Evolutionary conservation across 1,140 invertebrate genomes (phyloP).

Genomic region (Lanistes nyassanus): DNA sequence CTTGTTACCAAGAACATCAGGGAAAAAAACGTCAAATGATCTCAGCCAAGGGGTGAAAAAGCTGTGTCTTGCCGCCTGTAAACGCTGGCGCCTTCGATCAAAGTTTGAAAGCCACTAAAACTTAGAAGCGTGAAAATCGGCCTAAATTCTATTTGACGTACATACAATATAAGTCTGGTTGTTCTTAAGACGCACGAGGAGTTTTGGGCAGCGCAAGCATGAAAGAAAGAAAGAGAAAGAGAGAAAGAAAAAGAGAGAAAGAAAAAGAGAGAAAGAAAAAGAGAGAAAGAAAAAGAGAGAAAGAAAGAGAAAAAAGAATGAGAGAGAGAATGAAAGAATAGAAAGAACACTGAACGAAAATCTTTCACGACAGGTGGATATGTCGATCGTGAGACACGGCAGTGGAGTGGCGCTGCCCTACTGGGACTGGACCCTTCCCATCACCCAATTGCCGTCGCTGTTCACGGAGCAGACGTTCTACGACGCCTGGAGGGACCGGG

Average conservation of each 20-base stretch:
- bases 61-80: neutral
- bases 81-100: neutral
- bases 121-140: neutral
- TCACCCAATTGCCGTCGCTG: slow-evolving; percentile 19
- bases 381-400: slow-evolving; percentile 30
- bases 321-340: neutral
- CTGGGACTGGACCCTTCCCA: slow-evolving; percentile 40
- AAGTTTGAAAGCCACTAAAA: too few species aligned
- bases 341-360: too few species aligned
- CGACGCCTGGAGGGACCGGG: slow-evolving; percentile 26
- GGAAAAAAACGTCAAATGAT: too few species aligned
- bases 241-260: slow-evolving; percentile 9
- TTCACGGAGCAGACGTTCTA: slow-evolving; percentile 15
- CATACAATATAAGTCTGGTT: neutral
- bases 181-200: too few species aligned
- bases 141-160: neutral
- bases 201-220: neutral
- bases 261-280: slow-evolving; percentile 25
- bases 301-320: slow-evolving; percentile 2
- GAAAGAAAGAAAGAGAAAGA: slow-evolving; percentile 12
- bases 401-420: slow-evolving; percentile 28
- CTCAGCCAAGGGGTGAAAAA: too few species aligned
- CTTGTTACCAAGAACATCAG: neutral
- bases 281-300: slow-evolving; percentile 18
- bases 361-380: slow-evolving; percentile 17